phyloP scores from a whole-genome alignment of 2,888 invertebrate species.

The Carterocephalus palaemon region DNA sequence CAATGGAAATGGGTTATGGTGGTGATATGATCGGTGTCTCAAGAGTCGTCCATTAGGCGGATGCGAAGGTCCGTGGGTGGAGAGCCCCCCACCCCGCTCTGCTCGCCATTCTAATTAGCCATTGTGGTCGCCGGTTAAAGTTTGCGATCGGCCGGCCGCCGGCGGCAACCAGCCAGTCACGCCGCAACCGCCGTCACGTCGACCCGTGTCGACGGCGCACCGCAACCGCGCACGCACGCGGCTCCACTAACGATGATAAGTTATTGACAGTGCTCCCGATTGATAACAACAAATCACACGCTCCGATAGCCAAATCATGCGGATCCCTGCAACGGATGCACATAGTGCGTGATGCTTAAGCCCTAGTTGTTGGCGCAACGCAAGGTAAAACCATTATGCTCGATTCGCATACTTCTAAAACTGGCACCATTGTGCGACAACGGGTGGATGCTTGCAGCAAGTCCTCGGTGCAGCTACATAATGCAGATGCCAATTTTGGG shows the following conservation, averaged over 20 bases:
- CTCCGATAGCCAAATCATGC: constrained; percentile 51
- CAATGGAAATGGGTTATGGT: no score
- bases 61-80: constrained; percentile 75
- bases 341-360: constrained; percentile 46
- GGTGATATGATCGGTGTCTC: constrained; percentile 57
- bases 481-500: constrained; percentile 28
- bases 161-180: constrained; percentile 48
- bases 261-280: constrained; percentile 61
- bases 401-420: constrained; percentile 63
- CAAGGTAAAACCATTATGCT: constrained; percentile 73
- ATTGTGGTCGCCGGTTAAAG: constrained; percentile 71
- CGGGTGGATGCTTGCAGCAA: constrained; percentile 31
- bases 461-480: constrained; percentile 28
- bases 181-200: constrained; percentile 53
- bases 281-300: constrained; percentile 54
- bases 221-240: constrained; percentile 44
- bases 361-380: constrained; percentile 55
- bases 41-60: constrained; percentile 66
- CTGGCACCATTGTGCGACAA: constrained; percentile 50
- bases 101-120: constrained; percentile 77
- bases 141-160: constrained; percentile 69
- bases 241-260: constrained; percentile 65
- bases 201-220: constrained; percentile 47
- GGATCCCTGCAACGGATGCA: constrained; percentile 44
- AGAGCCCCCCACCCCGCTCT: constrained; percentile 54